Conservation (phyloP, 2,113 vertebrate species). For the Onychostoma macrolepis region DNA sequence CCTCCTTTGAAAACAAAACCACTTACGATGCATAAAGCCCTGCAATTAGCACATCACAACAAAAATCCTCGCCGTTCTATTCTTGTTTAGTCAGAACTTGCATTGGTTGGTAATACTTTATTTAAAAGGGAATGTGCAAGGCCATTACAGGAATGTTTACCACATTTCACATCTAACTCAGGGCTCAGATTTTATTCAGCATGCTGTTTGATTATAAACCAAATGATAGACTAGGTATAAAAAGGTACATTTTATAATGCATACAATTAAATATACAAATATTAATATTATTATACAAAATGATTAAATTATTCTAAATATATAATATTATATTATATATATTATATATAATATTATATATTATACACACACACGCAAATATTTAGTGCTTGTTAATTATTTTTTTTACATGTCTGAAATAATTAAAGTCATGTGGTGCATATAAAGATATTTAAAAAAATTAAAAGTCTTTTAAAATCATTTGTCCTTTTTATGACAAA, state of each 20-base stretch:
- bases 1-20: slow-evolving; percentile 48
- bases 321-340: no score
- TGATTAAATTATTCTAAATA: no score
- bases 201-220: background rate
- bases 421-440: background rate
- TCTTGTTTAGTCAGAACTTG: slow-evolving; percentile 47
- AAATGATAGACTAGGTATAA: background rate
- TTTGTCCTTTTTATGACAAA: background rate
- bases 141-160: slow-evolving; percentile 1
- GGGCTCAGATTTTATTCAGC: background rate
- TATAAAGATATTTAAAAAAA: no score
- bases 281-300: no score
- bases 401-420: no score
- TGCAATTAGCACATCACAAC: slow-evolving; percentile 45
- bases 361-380: no score
- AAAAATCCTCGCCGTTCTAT: slow-evolving; percentile 31
- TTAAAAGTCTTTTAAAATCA: background rate
- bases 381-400: background rate
- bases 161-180: background rate
- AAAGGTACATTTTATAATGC: background rate
- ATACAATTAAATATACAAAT: background rate
- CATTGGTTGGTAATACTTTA: slow-evolving; percentile 20
- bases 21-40: slow-evolving; percentile 47
- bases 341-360: no score
- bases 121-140: background rate